Conservation (phyloP, 1,140 invertebrate species). For the Hylyphantes graminicola region DNA sequence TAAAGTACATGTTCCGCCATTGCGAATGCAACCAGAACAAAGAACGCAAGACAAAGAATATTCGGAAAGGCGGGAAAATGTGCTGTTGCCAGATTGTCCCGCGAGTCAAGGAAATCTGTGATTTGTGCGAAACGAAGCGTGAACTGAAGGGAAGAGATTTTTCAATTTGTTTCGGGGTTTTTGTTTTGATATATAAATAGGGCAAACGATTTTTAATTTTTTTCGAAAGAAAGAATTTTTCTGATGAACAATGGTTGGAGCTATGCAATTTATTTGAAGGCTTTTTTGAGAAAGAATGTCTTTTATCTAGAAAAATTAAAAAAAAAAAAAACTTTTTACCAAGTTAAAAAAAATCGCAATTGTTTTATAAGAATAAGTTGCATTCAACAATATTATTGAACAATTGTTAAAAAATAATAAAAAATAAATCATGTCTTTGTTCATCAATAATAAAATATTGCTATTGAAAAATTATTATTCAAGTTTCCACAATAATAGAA, state of each 20-base stretch:
- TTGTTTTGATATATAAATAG: not conserved
- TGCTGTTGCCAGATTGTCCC: slow-evolving; percentile 4
- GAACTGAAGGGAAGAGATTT: slow-evolving; percentile 1
- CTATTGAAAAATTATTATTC: no score
- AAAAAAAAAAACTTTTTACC: not conserved
- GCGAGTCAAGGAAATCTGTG: slow-evolving; percentile 14
- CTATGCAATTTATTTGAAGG: no score
- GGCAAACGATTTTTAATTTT: no score
- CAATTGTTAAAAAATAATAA: no score
- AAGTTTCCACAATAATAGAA: no score
- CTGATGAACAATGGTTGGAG: no score
- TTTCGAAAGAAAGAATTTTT: no score
- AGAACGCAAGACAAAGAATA: slow-evolving; percentile 21
- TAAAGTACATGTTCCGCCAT: no score
- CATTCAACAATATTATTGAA: no score
- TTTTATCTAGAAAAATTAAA: not conserved
- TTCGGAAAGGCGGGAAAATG: slow-evolving; percentile 1
- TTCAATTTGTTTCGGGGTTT: slow-evolving; percentile 7
- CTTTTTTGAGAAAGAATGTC: not conserved
- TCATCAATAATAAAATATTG: no score
- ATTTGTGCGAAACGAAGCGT: not conserved
- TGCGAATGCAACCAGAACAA: not conserved
- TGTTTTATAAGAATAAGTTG: no score
- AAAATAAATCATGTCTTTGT: no score
- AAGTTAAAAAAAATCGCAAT: not conserved